Percentiles rank a stretch among this genome's conserved stretches.
phyloP scores from a whole-genome alignment of 2,888 invertebrate species.

The Criorhina ranunculi region DNA sequence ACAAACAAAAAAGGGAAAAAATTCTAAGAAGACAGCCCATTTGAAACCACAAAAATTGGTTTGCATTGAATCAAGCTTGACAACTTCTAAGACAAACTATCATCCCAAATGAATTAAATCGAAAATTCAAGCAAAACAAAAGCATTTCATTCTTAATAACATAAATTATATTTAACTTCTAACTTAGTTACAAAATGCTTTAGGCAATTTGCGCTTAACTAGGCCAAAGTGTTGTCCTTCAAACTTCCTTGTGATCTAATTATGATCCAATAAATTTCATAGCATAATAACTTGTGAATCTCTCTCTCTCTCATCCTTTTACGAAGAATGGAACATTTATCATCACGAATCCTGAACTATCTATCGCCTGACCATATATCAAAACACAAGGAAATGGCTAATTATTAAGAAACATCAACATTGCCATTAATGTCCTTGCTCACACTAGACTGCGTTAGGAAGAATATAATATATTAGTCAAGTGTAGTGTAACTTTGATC shows the following conservation, averaged over 20 bases:
- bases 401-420: constrained; percentile 60
- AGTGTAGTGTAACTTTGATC: neutral
- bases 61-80: too few relatives aligned
- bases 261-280: constrained; percentile 45
- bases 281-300: constrained; percentile 3
- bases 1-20: too few relatives aligned
- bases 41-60: neutral
- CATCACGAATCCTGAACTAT: constrained; percentile 35
- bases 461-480: constrained; percentile 21
- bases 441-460: constrained; percentile 17
- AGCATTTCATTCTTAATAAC: neutral
- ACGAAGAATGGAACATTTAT: constrained; percentile 17
- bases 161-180: constrained; percentile 10
- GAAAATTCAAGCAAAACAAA: neutral
- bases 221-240: constrained; percentile 23
- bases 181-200: constrained; percentile 3
- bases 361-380: constrained; percentile 58
- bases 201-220: constrained; percentile 26
- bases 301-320: neutral
- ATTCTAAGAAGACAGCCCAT: neutral
- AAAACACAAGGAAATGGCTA: constrained; percentile 53
- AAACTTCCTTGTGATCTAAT: constrained; percentile 24
- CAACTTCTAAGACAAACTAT: too few relatives aligned
- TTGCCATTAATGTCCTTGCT: constrained; percentile 30
- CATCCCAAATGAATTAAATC: neutral